Conservation (phyloP, 2,113 vertebrate species). For the Hydropotes inermis region DNA sequence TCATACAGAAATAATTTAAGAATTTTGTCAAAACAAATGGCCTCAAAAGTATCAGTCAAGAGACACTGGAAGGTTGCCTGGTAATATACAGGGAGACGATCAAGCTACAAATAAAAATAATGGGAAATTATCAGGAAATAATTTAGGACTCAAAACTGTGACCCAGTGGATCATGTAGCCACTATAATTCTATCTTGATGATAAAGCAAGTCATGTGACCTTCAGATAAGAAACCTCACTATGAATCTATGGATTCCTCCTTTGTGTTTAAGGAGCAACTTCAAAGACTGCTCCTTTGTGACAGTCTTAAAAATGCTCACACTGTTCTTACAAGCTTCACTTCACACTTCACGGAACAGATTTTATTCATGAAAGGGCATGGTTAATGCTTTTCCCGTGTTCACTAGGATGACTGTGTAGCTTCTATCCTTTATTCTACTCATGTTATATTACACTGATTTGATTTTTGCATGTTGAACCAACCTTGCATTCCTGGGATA, state of each 20-base stretch:
- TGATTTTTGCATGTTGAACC: not conserved
- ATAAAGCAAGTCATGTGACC: not conserved
- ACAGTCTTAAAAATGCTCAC: not conserved
- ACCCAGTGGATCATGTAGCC: not conserved
- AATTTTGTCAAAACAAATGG: not conserved
- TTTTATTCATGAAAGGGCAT: not conserved
- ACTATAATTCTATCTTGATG: not conserved
- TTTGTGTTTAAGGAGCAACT: not conserved
- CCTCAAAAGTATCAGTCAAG: not conserved
- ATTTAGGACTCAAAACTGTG: not conserved
- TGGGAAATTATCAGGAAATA: not conserved
- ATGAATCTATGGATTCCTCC: not conserved
- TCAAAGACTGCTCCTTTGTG: not conserved
- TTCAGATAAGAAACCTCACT: not conserved
- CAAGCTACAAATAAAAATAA: not conserved
- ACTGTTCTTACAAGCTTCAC: not conserved
- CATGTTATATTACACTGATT: not conserved
- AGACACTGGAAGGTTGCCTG: not conserved
- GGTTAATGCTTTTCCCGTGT: not conserved
- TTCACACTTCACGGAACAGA: not conserved
- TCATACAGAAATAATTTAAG: not conserved
- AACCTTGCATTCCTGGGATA: not conserved
- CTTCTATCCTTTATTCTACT: not conserved
- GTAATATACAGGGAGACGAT: not conserved
- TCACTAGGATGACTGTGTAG: not conserved